A percentile compares a stretch with the other conserved stretches of the same genome.
These are phyloP conservation scores for Hirudo medicinalis DNA, from an alignment of 1,140 invertebrate genomes.

Conservation along the genomic window DNA sequence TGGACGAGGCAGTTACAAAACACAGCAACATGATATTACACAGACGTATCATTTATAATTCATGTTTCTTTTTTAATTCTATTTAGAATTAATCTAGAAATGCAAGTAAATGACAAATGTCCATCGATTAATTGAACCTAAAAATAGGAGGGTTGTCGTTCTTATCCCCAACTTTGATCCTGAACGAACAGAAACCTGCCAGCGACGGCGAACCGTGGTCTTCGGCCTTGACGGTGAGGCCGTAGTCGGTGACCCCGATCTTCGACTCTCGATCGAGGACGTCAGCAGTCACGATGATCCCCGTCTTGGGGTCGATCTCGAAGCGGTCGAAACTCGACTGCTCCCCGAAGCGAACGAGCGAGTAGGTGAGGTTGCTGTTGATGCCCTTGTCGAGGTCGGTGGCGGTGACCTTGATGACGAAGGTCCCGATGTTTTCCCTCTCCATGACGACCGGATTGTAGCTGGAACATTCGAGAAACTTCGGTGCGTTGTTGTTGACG, in stretches of 20 bases:
- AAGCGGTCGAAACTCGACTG: slow-evolving; percentile 16
- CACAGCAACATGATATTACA: no score
- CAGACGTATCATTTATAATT: no score
- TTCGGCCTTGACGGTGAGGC: slow-evolving; percentile 76
- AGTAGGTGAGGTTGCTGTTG: slow-evolving; percentile 55
- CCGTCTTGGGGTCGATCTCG: slow-evolving; percentile 20
- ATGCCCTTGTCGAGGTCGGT: slow-evolving; percentile 82
- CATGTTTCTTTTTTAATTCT: no score
- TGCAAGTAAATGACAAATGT: no score
- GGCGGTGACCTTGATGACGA: slow-evolving; percentile 42
- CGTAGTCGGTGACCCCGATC: slow-evolving; percentile 60
- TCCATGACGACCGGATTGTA: slow-evolving; percentile 43
- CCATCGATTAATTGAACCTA: no score
- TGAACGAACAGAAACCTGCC: slow-evolving; percentile 83
- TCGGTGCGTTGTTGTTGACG: slow-evolving; percentile 85
- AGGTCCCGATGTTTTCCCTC: slow-evolving; percentile 19
- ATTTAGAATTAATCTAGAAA: slow-evolving; percentile 33
- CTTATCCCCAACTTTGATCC: slow-evolving; percentile 85
- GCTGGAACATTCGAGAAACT: slow-evolving; percentile 78
- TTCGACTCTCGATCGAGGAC: slow-evolving; percentile 79
- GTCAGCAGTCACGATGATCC: slow-evolving; percentile 7
- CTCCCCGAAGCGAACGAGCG: slow-evolving; percentile 13
- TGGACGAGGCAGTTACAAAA: not conserved
- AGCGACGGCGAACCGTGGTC: slow-evolving; percentile 67
- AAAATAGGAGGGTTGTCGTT: slow-evolving; percentile 90